A percentile compares a stretch with the other conserved stretches of the same genome.
phyloP scores from a whole-genome alignment of 2,797 vertebrate genomes.

The Catamblyrhynchus diadema region DNA sequence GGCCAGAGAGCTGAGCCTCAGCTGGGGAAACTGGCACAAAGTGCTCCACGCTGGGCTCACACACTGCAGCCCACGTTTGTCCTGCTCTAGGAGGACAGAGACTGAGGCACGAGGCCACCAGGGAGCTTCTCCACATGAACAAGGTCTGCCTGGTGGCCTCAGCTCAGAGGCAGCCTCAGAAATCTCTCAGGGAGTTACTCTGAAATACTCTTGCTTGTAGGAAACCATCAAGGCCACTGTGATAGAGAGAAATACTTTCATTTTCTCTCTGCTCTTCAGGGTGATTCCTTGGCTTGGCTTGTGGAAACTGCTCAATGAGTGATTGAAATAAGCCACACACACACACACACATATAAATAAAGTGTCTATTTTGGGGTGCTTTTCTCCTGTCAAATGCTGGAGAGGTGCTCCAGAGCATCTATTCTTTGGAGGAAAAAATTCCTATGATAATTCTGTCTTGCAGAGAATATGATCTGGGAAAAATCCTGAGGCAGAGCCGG shows the following conservation, averaged over 20 bases:
- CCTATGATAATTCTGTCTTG: not conserved
- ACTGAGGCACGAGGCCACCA: not conserved
- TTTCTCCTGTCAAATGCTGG: not conserved
- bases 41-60: not conserved
- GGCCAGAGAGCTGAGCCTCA: not conserved
- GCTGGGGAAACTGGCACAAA: not conserved
- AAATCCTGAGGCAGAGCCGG: not conserved
- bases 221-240: not conserved
- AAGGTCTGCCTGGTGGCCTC: not conserved
- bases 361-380: not conserved
- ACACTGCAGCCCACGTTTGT: fast-evolving
- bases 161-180: not conserved
- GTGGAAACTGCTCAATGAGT: not conserved
- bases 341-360: not conserved
- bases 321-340: not conserved
- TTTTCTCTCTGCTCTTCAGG: not conserved
- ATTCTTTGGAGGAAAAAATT: not conserved
- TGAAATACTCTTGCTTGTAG: not conserved
- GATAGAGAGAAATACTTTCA: not conserved
- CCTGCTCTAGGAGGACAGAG: not conserved
- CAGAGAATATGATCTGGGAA: not conserved
- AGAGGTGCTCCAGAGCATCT: not conserved
- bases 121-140: not conserved
- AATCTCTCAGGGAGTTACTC: not conserved
- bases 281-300: not conserved